A percentile compares a stretch with the other conserved stretches of the same genome.
phyloP scores from a whole-genome alignment of 2,113 vertebrate species.

The Daphoenositta chrysoptera region DNA sequence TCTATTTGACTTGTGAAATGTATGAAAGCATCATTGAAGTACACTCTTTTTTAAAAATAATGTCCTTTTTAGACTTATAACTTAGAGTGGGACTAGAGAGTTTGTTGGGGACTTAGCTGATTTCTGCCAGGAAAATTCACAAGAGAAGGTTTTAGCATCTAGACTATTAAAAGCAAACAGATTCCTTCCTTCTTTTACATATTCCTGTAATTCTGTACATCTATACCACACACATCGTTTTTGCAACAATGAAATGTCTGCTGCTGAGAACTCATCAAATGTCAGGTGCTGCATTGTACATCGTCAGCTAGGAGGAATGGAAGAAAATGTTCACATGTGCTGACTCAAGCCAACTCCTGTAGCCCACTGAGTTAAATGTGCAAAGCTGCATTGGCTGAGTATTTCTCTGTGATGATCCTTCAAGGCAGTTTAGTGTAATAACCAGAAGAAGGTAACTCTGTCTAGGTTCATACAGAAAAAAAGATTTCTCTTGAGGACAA shows the following conservation, averaged over 20 bases:
- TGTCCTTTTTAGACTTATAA: background rate
- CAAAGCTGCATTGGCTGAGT: background rate
- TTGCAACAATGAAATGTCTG: background rate
- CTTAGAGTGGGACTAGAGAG: background rate
- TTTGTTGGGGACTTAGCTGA: background rate
- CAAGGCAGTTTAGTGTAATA: background rate
- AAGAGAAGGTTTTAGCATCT: background rate
- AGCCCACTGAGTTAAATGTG: background rate
- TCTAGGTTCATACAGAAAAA: background rate
- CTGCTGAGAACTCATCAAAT: background rate
- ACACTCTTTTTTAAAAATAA: background rate
- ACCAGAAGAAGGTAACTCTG: background rate
- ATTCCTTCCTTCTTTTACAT: background rate
- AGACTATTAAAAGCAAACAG: background rate
- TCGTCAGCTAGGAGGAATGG: background rate
- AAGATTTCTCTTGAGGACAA: background rate
- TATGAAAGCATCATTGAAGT: background rate
- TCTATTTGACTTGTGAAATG: background rate
- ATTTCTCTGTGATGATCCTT: background rate
- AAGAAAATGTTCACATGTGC: background rate
- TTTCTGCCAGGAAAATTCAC: background rate
- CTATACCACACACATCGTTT: background rate
- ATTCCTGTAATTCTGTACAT: background rate
- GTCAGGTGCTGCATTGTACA: background rate
- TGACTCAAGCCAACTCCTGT: background rate